phyloP scores from a whole-genome alignment of 2,797 vertebrate species.

The Anas bahamensis region DNA sequence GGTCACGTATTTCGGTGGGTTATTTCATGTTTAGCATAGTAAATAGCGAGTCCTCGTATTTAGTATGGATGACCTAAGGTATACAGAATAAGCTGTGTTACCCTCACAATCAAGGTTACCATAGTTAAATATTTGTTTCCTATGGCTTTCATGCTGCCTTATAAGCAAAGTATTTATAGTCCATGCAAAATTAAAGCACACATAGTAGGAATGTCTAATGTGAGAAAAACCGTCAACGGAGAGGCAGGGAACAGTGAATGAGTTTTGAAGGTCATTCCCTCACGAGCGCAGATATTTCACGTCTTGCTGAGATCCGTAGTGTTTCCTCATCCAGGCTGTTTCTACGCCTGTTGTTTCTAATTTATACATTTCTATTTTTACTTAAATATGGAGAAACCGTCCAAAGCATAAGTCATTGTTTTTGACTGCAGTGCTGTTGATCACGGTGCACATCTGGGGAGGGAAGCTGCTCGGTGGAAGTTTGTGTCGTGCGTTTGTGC shows the following conservation, averaged over 20 bases:
- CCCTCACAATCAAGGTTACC: constrained; percentile 31
- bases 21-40: not conserved
- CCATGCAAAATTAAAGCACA: not conserved
- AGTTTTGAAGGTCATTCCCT: constrained; percentile 81
- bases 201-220: not conserved
- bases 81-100: not conserved
- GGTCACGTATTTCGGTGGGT: not conserved
- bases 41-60: not conserved
- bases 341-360: not conserved
- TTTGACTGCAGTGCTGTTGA: accelerated
- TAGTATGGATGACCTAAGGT: not conserved
- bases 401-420: accelerated
- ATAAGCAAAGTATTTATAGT: constrained; percentile 20
- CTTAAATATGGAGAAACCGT: not conserved
- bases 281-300: constrained; percentile 1
- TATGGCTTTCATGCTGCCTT: not conserved
- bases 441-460: accelerated
- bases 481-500: accelerated
- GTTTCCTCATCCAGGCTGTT: not conserved
- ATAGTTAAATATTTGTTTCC: not conserved
- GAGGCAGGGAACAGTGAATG: constrained; percentile 32
- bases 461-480: not conserved
- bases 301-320: not conserved
- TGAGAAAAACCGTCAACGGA: not conserved
- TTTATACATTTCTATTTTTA: not conserved